Evolutionary conservation across 1,140 invertebrate genomes (phyloP), one percentile per base, ranked within the genome.

Genomic region (Drosophila ironensis): DNA sequence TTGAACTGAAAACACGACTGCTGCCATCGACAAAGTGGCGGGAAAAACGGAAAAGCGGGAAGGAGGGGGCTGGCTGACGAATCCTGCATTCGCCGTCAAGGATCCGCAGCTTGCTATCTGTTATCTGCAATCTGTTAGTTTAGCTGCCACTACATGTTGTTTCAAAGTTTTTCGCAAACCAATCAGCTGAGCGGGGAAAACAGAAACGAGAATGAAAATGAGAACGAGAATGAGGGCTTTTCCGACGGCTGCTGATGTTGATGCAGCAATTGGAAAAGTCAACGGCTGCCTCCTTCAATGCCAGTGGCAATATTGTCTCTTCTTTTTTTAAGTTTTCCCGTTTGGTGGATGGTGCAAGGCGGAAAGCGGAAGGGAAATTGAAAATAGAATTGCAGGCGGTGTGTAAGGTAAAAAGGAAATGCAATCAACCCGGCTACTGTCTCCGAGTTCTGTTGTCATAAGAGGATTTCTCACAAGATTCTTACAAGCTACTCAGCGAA

Each of bases 241-340:
- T 59, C 50, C n/a, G 46, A 48, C 73, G 53, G 37, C 59, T 46
- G 19, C 19, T 45, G 28, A 57, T 60, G 59, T 61, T 63, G 59
- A 61, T 57, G 70, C 53, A 69, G 75, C 74, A 78, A 74, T 78
- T 80, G 63, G 75, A 80, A 77, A 78, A 78, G 74, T 80, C 74
- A 77, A 68, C 69, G 73, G 60, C 74, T 72, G 71, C 41, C 45
- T n/a, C n/a, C n/a, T 77, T 59, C 73, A 61, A 68, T 69, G 74
- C 68, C 70, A 73, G 46, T 16, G 52, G 75, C 75, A 70, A 70
- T 70, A 75, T 69, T 80, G 76, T 77, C 61, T 56, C 30, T 40
- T 53, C 7, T 41, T n/a, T n/a, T n/a, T n/a, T n/a, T n/a, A n/a
- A n/a, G n/a, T n/a, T n/a, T n/a, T n/a, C n/a, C n/a, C n/a, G n/a